Evolutionary conservation across 2,888 invertebrate genomes (phyloP).

Genomic region (Tanytarsus gracilentus): DNA sequence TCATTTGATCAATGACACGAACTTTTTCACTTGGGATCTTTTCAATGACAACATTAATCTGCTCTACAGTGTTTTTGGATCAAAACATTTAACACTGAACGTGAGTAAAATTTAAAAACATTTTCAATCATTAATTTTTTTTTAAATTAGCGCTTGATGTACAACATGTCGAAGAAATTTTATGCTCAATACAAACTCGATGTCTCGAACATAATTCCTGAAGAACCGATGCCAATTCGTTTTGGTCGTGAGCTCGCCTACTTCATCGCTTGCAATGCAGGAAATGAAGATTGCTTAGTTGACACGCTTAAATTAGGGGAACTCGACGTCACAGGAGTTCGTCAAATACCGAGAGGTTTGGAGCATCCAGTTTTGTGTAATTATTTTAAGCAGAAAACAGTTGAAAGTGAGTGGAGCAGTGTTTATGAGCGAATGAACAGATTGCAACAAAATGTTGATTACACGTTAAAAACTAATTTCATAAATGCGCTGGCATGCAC

Average conservation of each 20-base stretch:
- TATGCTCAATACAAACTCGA: not conserved
- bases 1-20: constrained; percentile 50
- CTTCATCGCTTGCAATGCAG: constrained; percentile 5
- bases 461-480: not conserved
- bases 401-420: not conserved
- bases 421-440: not conserved
- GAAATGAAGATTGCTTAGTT: not conserved
- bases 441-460: not conserved
- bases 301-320: not conserved
- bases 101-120: not conserved
- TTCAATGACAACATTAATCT: not conserved
- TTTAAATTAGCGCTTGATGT: not conserved
- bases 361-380: not conserved
- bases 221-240: not conserved
- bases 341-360: not conserved
- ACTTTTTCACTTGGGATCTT: constrained; percentile 48
- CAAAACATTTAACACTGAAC: not conserved
- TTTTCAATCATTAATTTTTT: not conserved
- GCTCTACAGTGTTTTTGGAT: constrained; percentile 2
- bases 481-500: constrained; percentile 12
- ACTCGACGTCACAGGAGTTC: not conserved
- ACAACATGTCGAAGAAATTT: not conserved
- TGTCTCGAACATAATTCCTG: not conserved
- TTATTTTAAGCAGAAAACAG: not conserved
- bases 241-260: not conserved